phyloP scores from a whole-genome alignment of 2,888 invertebrate species.

The Suillia variegata region DNA sequence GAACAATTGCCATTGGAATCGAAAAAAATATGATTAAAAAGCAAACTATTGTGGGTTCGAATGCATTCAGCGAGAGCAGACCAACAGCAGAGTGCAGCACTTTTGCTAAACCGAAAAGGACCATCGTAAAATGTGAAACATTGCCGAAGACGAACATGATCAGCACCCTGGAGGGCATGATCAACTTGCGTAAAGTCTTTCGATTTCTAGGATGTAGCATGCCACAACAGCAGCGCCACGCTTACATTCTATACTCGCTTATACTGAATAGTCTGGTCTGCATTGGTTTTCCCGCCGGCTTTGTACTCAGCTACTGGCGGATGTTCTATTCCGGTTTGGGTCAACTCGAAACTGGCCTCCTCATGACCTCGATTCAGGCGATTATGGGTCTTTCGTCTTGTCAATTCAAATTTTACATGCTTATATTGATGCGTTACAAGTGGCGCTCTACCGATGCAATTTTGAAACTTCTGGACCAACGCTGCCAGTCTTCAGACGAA shows the following conservation, averaged over 20 bases:
- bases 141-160: too few species aligned
- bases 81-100: too few species aligned
- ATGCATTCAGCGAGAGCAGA: too few species aligned
- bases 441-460: constrained; percentile 24
- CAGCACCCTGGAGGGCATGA: constrained; percentile 21
- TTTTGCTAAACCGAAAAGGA: too few species aligned
- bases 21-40: too few species aligned
- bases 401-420: constrained; percentile 29
- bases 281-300: background rate
- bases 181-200: constrained; percentile 23
- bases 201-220: constrained; percentile 28
- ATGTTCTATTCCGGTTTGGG: background rate
- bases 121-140: too few species aligned
- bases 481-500: constrained; percentile 26
- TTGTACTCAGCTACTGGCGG: background rate
- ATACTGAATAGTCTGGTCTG: constrained; percentile 15
- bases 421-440: constrained; percentile 21
- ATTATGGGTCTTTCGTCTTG: constrained; percentile 34
- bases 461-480: constrained; percentile 31
- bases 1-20: too few species aligned
- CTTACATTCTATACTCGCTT: constrained; percentile 19
- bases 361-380: constrained; percentile 40
- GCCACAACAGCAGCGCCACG: constrained; percentile 18
- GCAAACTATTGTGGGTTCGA: too few species aligned
- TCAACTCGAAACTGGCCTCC: constrained; percentile 31